Evolutionary conservation across 2,797 vertebrate species (phyloP), one percentile per base, ranked within the genome.

Genomic region (Craterocephalus amniculus): DNA sequence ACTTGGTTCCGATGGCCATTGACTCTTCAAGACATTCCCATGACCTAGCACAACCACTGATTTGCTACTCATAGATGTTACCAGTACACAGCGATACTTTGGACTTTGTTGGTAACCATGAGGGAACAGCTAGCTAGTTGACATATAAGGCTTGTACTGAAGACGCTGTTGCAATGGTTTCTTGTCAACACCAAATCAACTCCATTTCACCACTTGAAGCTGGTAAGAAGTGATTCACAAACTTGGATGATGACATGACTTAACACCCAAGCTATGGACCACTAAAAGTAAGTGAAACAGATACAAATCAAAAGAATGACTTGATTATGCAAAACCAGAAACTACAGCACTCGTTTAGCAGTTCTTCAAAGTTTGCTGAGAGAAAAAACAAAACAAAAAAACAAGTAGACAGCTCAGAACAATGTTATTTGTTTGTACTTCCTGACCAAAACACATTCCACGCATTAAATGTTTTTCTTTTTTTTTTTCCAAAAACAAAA

Each of bases 361-460:
- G 94, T 94, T 91, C 92, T 89, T 91, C 85, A 93, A 90, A 88
- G 82, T 89, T 90, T 82, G 92, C 95, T 93, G 84, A 90, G 94
- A 95, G 36, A 61, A 27, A 67, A 67, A 55, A 27, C 55, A 35
- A 91, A 83, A 79, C 83, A 69, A 67, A 90, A 74, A 91, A 92
- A 94, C 83, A 90, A 92, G 93, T 86, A 93, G 91, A 94, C 92
- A 93, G 94, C 90, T 95, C 90, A 94, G 92, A 95, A 95, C 92
- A 87, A 94, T 95, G 91, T 92, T 83, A 83, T 90, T 91, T 88
- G 74, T 92, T 94, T 91, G 86, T 89, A 93, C 90, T 91, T 91
- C 88, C 92, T 93, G 93, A 97, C 95, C 96, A 96, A 90, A 96
- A 96, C 94, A 96, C 94, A 94, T 96, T 95, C 93, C 93, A 95